Conservation (phyloP, 2,888 invertebrate genomes). For the Coecobrya sp. region DNA sequence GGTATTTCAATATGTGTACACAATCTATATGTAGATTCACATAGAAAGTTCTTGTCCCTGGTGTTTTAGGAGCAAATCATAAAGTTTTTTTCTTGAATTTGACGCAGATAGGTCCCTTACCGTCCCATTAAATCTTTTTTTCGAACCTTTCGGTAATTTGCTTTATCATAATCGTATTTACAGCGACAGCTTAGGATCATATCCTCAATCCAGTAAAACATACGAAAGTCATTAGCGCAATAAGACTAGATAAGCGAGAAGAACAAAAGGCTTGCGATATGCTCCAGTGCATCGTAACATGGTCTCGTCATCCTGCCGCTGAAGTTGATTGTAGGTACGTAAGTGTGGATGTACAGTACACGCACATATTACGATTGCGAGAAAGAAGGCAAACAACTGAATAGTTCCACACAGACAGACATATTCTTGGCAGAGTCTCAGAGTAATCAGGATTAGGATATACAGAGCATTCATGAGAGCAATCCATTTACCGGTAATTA, state of each 20-base stretch:
- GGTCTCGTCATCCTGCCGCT: not conserved
- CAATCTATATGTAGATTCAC: too few species aligned
- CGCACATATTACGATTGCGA: not conserved
- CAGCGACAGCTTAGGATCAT: not conserved
- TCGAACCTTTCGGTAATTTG: not conserved
- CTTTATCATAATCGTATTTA: not conserved
- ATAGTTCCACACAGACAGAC: not conserved
- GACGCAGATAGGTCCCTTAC: too few species aligned
- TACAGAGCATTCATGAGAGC: conserved; percentile 38
- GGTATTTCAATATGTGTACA: too few species aligned
- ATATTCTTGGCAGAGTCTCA: not conserved
- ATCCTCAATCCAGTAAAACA: not conserved
- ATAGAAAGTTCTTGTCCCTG: too few species aligned
- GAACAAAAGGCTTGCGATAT: conserved; percentile 17
- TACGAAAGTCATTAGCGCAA: conserved; percentile 1
- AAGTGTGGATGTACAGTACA: too few species aligned
- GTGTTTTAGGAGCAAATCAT: too few species aligned
- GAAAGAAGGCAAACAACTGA: not conserved
- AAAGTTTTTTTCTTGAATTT: too few species aligned
- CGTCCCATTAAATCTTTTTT: not conserved
- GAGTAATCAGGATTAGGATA: conserved; percentile 59
- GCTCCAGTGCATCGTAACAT: not conserved
- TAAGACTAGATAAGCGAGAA: not conserved
- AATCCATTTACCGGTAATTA: conserved; percentile 70
- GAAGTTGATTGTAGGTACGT: not conserved